Evolutionary conservation across 2,888 invertebrate genomes (phyloP).

Genomic region (Spatulosminthurus flaviceps): DNA sequence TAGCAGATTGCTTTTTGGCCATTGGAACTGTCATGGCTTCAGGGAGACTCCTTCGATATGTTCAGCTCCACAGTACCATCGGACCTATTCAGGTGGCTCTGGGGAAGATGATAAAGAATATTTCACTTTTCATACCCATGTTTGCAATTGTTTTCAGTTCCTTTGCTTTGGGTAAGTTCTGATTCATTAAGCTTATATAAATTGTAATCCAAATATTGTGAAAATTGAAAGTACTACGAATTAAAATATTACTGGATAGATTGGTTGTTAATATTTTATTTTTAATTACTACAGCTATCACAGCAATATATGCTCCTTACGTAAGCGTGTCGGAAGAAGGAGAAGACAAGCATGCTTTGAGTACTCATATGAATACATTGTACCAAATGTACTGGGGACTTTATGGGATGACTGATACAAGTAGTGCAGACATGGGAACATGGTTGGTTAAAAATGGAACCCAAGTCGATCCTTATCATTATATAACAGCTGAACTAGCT

Average conservation of each 20-base stretch:
- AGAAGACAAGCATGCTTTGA: constrained; percentile 66
- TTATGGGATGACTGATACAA: constrained; percentile 75
- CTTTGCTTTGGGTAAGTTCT: constrained; percentile 72
- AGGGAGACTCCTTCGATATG: constrained; percentile 73
- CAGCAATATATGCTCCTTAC: constrained; percentile 39
- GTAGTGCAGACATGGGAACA: constrained; percentile 70
- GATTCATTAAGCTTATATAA: too few species aligned
- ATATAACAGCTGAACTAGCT: constrained; percentile 73
- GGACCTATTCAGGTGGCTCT: constrained; percentile 72
- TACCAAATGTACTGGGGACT: constrained; percentile 77
- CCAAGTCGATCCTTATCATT: constrained; percentile 64
- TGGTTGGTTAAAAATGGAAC: constrained; percentile 9
- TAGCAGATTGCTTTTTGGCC: constrained; percentile 75
- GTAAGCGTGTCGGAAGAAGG: neutral
- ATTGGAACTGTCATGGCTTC: constrained; percentile 75
- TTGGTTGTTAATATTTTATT: too few species aligned
- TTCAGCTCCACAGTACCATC: constrained; percentile 73
- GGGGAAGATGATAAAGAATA: constrained; percentile 76
- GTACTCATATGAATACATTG: constrained; percentile 71
- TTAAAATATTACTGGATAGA: too few species aligned
- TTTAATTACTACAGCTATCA: constrained; percentile 15
- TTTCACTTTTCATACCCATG: constrained; percentile 73
- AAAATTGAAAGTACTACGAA: too few species aligned
- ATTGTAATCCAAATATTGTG: too few species aligned
- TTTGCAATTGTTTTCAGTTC: constrained; percentile 72